Evolutionary conservation across 2,888 invertebrate genomes (phyloP).

Genomic region (Drosophila hamatofila): DNA sequence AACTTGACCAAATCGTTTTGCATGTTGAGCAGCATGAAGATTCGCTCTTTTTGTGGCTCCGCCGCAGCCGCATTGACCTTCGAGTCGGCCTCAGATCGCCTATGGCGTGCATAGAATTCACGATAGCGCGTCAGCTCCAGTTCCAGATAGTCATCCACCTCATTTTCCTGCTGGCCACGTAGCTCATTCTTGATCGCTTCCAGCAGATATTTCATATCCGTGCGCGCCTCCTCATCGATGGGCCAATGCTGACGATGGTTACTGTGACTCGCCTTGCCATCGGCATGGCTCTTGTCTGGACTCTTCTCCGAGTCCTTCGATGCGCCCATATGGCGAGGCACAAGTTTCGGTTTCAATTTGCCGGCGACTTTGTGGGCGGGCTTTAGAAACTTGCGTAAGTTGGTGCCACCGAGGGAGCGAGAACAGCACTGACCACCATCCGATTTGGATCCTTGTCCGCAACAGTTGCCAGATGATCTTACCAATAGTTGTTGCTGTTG

Average conservation of each 20-base stretch:
- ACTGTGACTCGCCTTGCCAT: background rate
- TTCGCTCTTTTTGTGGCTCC: constrained; percentile 56
- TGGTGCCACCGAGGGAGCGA: constrained; percentile 30
- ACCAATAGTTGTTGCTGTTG: background rate
- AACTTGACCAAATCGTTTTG: constrained; percentile 79
- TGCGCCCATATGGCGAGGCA: constrained; percentile 14
- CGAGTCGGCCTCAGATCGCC: constrained; percentile 31
- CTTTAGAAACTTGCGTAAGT: background rate
- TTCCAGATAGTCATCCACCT: constrained; percentile 69
- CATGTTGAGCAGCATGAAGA: constrained; percentile 75
- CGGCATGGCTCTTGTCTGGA: background rate
- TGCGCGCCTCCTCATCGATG: constrained; percentile 16
- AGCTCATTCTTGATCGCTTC: constrained; percentile 71
- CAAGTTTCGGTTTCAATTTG: constrained; percentile 34
- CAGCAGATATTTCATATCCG: constrained; percentile 42
- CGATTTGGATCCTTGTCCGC: background rate
- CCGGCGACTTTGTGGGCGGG: constrained; percentile 14
- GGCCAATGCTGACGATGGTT: background rate
- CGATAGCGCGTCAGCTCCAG: constrained; percentile 72
- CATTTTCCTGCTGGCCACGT: constrained; percentile 61
- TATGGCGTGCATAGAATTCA: constrained; percentile 53
- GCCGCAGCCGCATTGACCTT: background rate
- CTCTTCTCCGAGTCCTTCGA: background rate
- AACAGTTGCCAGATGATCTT: constrained; percentile 10
- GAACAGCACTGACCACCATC: background rate